Conservation (phyloP, 2,888 invertebrate species). For the Cryptocephalus primarius region DNA sequence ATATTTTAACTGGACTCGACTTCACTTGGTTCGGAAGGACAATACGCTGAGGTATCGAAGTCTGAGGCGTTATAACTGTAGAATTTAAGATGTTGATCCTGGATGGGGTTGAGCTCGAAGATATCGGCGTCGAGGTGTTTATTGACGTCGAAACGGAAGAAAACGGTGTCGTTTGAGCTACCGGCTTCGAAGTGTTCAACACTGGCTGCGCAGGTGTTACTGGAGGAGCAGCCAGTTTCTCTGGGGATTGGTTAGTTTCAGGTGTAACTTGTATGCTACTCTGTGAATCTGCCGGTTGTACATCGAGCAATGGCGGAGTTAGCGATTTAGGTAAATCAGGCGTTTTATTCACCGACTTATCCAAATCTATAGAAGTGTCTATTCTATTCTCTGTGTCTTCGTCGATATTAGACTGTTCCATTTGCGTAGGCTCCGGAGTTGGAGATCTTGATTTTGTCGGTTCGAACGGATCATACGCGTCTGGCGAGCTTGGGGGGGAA, state of each 20-base stretch:
- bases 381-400: constrained; percentile 8
- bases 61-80: constrained; percentile 27
- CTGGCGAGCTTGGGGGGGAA: constrained; percentile 61
- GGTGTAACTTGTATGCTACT: constrained; percentile 29
- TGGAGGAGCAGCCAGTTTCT: constrained; percentile 1
- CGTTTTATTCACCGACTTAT: constrained; percentile 21
- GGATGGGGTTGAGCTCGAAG: constrained; percentile 24
- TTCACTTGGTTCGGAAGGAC: constrained; percentile 42
- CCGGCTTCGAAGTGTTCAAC: constrained; percentile 24
- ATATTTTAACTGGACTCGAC: constrained; percentile 36
- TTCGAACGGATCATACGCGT: constrained; percentile 85
- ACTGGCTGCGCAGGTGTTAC: constrained; percentile 11
- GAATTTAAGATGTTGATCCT: constrained; percentile 33
- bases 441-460: constrained; percentile 73
- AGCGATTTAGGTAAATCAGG: constrained; percentile 24
- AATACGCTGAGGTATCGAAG: constrained; percentile 35
- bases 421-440: constrained; percentile 40
- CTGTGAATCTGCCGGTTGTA: constrained; percentile 37
- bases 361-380: constrained; percentile 14
- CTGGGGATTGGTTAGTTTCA: constrained; percentile 24
- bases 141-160: constrained; percentile 28
- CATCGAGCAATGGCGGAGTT: constrained; percentile 30
- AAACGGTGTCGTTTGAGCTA: constrained; percentile 29
- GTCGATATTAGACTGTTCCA: constrained; percentile 10
- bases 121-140: constrained; percentile 31